Percentiles rank a stretch among this genome's conserved stretches.
These are phyloP conservation scores for Aphis gossypii DNA, from an alignment of 1,140 invertebrate genomes.

Conservation along the genomic window DNA sequence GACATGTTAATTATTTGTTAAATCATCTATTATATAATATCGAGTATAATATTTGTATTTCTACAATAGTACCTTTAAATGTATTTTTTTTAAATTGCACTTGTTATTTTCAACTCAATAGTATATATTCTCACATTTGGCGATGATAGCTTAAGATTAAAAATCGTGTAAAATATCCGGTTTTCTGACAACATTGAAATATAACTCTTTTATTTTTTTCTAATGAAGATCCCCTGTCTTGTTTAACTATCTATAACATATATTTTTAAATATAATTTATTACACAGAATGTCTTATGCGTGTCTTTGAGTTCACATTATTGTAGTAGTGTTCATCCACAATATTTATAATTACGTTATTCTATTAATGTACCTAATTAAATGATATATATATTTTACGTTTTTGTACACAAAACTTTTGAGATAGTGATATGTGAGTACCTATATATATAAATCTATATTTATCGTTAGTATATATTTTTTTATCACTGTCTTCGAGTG, in stretches of 20 bases:
- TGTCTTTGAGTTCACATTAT: not conserved
- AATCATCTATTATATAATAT: not conserved
- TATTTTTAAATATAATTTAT: conserved; percentile 31
- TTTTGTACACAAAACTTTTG: not conserved
- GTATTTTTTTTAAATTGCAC: not conserved
- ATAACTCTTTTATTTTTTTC: conserved; percentile 2
- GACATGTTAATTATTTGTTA: not conserved
- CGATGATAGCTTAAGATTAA: not conserved
- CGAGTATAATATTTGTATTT: not conserved
- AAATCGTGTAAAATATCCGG: not conserved
- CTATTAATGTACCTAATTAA: not conserved
- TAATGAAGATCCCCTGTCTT: not conserved
- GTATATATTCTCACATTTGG: not conserved
- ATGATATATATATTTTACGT: not conserved
- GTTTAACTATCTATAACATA: not conserved
- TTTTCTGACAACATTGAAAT: not conserved
- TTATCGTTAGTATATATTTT: not conserved
- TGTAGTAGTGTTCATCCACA: not conserved
- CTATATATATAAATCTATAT: not conserved
- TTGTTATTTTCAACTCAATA: not conserved
- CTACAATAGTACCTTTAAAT: not conserved
- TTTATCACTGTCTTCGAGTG: not conserved
- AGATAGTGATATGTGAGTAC: too few species aligned
- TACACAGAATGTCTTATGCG: not conserved
- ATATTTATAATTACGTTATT: not conserved